Conservation (phyloP, 2,113 vertebrate genomes). For the Typhlomys cinereus region DNA sequence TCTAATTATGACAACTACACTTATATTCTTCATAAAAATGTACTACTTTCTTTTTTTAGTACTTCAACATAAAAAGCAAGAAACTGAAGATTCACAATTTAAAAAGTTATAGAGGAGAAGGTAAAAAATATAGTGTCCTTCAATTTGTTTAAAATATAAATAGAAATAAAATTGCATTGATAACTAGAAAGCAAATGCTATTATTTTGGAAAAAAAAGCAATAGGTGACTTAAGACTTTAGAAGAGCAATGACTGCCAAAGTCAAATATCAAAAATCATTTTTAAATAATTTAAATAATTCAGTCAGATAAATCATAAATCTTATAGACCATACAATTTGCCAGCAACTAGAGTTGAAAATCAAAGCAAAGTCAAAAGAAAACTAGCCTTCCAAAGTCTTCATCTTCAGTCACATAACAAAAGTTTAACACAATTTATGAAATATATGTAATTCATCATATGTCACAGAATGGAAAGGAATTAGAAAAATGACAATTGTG, state of each 20-base stretch:
- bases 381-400: neutral
- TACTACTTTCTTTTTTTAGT: neutral
- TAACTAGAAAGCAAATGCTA: neutral
- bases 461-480: neutral
- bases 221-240: neutral
- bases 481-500: neutral
- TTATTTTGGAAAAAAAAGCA: neutral
- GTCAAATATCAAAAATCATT: neutral
- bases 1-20: too few relatives aligned
- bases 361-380: neutral
- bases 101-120: neutral
- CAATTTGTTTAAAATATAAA: neutral
- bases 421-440: neutral
- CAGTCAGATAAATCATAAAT: neutral
- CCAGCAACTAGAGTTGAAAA: neutral
- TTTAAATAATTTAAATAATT: neutral
- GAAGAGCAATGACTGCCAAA: neutral
- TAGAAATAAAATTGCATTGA: neutral
- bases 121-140: too few relatives aligned
- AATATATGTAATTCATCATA: neutral
- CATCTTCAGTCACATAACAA: neutral
- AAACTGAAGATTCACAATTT: neutral
- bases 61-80: neutral
- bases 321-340: neutral
- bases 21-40: too few relatives aligned